A percentile compares a stretch with the other conserved stretches of the same genome.
Conservation (phyloP, 2,797 vertebrate genomes). For the Danionella dracula region DNA sequence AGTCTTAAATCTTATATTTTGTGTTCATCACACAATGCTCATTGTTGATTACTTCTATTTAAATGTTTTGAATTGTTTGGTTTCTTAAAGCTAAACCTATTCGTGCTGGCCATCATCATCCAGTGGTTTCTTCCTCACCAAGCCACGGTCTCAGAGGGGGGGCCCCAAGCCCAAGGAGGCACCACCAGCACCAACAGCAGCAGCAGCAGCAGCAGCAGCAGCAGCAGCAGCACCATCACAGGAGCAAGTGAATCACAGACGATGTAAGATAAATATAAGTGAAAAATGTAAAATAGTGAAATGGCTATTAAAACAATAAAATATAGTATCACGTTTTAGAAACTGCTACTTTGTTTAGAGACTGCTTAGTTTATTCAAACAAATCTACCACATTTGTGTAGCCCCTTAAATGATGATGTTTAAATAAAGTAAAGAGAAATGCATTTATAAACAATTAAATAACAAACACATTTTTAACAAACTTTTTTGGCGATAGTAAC, state of each 20-base stretch:
- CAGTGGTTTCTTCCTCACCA: slow-evolving; percentile 67
- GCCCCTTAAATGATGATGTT: too few relatives aligned
- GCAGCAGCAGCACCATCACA: slow-evolving; percentile 30
- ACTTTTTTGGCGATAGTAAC: too few relatives aligned
- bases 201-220: background rate
- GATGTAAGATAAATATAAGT: background rate
- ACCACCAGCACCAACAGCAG: slow-evolving; percentile 44
- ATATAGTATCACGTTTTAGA: too few relatives aligned
- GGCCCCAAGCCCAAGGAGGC: slow-evolving; percentile 67
- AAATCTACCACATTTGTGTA: too few relatives aligned
- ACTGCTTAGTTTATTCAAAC: too few relatives aligned
- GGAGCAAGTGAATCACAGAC: slow-evolving; percentile 27
- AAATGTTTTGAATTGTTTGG: background rate
- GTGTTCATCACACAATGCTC: background rate
- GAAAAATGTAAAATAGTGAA: too few relatives aligned
- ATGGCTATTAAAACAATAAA: too few relatives aligned
- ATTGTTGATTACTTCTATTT: background rate
- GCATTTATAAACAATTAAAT: too few relatives aligned
- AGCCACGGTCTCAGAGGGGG: slow-evolving; percentile 72
- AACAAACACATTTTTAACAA: too few relatives aligned
- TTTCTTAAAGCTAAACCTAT: slow-evolving; percentile 83
- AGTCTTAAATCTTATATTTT: background rate
- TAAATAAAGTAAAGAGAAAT: too few relatives aligned
- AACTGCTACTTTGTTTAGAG: too few relatives aligned
- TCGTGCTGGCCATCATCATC: slow-evolving; percentile 85